Evolutionary conservation across 64 coral and sea anemone species (phyloP).

Genomic region (Montipora capricornis): DNA sequence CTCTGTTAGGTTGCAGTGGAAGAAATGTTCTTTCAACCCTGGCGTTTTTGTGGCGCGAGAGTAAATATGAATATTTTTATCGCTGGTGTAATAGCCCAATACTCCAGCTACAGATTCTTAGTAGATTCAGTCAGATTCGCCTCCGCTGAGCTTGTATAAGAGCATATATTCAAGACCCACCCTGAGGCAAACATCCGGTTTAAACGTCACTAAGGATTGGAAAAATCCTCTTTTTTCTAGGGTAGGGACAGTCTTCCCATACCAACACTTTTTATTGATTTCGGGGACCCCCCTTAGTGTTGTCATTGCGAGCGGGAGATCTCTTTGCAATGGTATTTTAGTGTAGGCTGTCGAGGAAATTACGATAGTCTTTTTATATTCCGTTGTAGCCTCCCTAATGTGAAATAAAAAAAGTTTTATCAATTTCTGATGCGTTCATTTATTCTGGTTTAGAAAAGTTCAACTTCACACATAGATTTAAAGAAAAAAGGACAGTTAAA

Average conservation of each 20-base stretch:
- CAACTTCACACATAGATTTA: neutral
- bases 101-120: neutral
- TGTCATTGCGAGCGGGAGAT: neutral
- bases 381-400: too few relatives aligned
- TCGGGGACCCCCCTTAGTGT: neutral
- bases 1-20: neutral
- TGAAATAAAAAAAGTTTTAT: too few relatives aligned
- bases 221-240: neutral
- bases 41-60: neutral
- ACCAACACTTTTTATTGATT: neutral
- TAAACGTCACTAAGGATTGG: neutral
- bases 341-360: too few relatives aligned
- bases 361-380: too few relatives aligned
- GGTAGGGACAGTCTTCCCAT: slow-evolving; percentile 6
- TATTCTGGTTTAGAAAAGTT: neutral
- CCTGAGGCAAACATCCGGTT: neutral
- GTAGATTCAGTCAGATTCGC: neutral
- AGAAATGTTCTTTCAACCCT: neutral
- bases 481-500: too few relatives aligned
- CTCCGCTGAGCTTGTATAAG: neutral
- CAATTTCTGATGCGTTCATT: too few relatives aligned
- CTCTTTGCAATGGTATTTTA: too few relatives aligned
- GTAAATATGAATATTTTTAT: neutral
- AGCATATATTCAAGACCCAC: neutral
- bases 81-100: neutral